phyloP scores from a whole-genome alignment of 35 echinoderm and acorn worm genomes.

The Ptychodera flava region DNA sequence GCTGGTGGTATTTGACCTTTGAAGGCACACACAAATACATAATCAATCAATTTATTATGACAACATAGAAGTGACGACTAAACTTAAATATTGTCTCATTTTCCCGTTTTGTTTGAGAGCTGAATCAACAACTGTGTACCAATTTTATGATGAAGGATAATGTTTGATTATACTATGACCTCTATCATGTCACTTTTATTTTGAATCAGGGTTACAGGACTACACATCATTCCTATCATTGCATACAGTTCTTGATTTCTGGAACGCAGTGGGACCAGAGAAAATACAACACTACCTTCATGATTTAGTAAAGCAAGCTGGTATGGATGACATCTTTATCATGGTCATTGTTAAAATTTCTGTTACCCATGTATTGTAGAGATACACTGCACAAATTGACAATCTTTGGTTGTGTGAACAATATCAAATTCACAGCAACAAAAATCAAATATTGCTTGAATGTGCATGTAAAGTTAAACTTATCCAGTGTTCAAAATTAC shows the following conservation, averaged over 20 bases:
- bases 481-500: no score
- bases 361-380: not conserved
- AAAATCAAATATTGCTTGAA: not conserved
- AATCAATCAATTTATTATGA: no score
- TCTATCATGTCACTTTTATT: no score
- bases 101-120: no score
- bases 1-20: no score
- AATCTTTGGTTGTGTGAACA: not conserved
- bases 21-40: no score
- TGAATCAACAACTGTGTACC: no score
- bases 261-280: constrained; percentile 45
- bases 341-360: no score
- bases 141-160: no score
- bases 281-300: constrained; percentile 37
- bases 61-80: no score
- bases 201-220: constrained; percentile 67
- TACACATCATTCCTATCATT: constrained; percentile 65
- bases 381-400: not conserved
- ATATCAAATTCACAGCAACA: not conserved
- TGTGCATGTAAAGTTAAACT: not conserved
- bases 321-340: constrained; percentile 18
- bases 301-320: constrained; percentile 41
- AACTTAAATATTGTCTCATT: no score
- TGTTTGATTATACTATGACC: no score
- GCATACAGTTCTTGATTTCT: constrained; percentile 63